Base-by-base conservation (phyloP, 2,113 vertebrate species). In the Nothocercus julius region DNA sequence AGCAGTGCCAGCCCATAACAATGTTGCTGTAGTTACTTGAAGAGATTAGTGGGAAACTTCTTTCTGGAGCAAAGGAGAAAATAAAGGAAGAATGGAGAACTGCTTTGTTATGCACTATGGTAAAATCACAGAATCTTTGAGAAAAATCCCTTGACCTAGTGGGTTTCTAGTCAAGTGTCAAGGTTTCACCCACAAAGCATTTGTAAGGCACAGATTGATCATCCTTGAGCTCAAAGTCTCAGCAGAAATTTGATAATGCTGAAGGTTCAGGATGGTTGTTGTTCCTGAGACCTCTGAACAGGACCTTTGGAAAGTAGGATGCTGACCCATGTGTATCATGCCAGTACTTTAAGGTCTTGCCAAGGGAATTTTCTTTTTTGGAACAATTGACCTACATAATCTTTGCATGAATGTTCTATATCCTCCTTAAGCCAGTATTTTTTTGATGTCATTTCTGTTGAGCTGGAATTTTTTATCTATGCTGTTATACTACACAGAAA, bases 51-150 rank as follows among this genome's bases (percentile, higher is more conserved):
- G 59, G 14, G 83, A 93, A 75, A 17, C 25, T 0, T 32, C 2
- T 81, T n/a, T 21, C 11, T 22, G 30, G 20, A 64, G 5, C 12
- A 27, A 13, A 22, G 5, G n/a, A 56, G 27, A 21, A 79, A 66
- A 38, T 3, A 81, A 9, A 6, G 27, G 18, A 54, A 44, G 58
- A 85, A 34, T 8, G 14, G 3, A 73, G 11, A 83, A 49, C 7
- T 34, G 25, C 6, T 49, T 2, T 68, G 16, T 62, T 77, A 17
- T 3, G 16, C 25, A 17, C 8, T 13, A 1, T 0, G 0, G 7
- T 47, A 28, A 45, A 85, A 81, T 0, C 58, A 27, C 58, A 34
- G 70, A 75, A 64, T n/a, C 18, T 45, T 45, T 66, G 25, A 9
- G 30, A n/a, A 77, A 81, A 81, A 67, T 59, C 7, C 5, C 87